Base-by-base conservation (phyloP, 1,140 invertebrate genomes). In the Drosophila biarmipes region DNA sequence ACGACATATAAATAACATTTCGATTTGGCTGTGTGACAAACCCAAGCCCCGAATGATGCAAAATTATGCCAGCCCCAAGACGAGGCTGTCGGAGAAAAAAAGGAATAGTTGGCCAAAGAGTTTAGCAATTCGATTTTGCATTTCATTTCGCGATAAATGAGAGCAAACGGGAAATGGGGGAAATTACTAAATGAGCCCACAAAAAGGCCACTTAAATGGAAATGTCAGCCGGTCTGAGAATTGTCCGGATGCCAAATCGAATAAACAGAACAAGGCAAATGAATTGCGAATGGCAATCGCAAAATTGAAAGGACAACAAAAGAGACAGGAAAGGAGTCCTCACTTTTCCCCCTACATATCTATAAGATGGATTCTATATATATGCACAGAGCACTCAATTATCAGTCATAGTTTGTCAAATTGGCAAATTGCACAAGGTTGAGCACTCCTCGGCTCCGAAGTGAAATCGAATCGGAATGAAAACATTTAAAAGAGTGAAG, bases 1-100 rank as follows among this genome's bases (percentile, higher is more conserved):
- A 87, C 82, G 42, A 78, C 82, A 76, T 87, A 86, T 86, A 86
- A 86, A 86, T 86, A 86, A 87, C 82, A 78, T 86, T 86, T 86
- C 82, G 82, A 86, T 86, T 86, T 86, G 82, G 82, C 78, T 61
- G 64, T 81, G 85, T 87, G 82, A 86, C 82, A 86, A 86, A 78
- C 51, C 78, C 66, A 62, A 78, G 59, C 73, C 82, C 56, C 62
- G 74, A 86, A 76, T 49, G 45, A 49, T 45, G 72, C 64, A 69
- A 56, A 71, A 71, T 69, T 69, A 71, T 71, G 69, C 57, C 63
- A 64, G 19, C 17, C 15, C 24, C 34, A 45, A 34, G 42, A 15
- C 24, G 34, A 34, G 21, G 21, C 4, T 21, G 21, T 21, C 2
- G 2, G 51, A 10, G 21, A 35, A 29, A 19, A 24, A 52, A 29